Evolutionary conservation across 2,113 vertebrate genomes (phyloP).

Genomic region (Ciconia boyciana): DNA sequence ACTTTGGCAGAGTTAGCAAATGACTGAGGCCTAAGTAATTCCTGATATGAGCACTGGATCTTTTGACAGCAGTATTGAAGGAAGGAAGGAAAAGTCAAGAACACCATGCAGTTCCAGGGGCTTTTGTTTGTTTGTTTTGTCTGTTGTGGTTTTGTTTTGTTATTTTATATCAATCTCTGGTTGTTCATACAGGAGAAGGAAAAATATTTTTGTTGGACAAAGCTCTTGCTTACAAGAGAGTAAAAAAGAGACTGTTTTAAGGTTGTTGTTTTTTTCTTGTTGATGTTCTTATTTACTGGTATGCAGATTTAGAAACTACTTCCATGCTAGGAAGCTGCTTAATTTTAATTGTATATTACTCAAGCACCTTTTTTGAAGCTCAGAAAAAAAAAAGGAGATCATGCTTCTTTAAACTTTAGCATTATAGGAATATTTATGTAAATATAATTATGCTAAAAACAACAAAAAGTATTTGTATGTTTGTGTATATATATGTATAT

Average conservation of each 20-base stretch:
- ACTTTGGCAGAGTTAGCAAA: slow-evolving; percentile 73
- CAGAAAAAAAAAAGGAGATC: slow-evolving; percentile 74
- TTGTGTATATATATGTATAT: slow-evolving; percentile 81
- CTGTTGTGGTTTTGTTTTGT: slow-evolving; percentile 72
- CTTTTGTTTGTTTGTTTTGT: slow-evolving; percentile 64
- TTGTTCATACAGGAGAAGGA: slow-evolving; percentile 72
- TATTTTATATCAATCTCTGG: slow-evolving; percentile 69
- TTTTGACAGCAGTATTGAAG: slow-evolving; percentile 64
- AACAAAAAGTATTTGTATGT: slow-evolving; percentile 84
- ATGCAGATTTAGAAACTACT: slow-evolving; percentile 84
- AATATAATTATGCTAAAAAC: slow-evolving; percentile 86
- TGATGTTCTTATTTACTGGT: slow-evolving; percentile 79
- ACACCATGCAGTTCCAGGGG: slow-evolving; percentile 72
- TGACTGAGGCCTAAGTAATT: slow-evolving; percentile 70
- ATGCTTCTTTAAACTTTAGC: slow-evolving; percentile 86
- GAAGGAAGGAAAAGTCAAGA: slow-evolving; percentile 66
- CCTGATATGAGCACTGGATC: slow-evolving; percentile 80
- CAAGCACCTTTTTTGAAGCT: slow-evolving; percentile 91
- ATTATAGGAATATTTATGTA: slow-evolving; percentile 92
- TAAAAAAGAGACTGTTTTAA: slow-evolving; percentile 72
- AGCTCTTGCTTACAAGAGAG: slow-evolving; percentile 76
- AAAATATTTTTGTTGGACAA: slow-evolving; percentile 72
- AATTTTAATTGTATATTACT: slow-evolving; percentile 87
- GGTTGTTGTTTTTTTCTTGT: slow-evolving; percentile 67
- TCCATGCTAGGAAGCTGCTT: slow-evolving; percentile 78